Evolutionary conservation across 2,113 vertebrate species (phyloP), one percentile per base, ranked within the genome.

Genomic region (Potamarius usumacintae): DNA sequence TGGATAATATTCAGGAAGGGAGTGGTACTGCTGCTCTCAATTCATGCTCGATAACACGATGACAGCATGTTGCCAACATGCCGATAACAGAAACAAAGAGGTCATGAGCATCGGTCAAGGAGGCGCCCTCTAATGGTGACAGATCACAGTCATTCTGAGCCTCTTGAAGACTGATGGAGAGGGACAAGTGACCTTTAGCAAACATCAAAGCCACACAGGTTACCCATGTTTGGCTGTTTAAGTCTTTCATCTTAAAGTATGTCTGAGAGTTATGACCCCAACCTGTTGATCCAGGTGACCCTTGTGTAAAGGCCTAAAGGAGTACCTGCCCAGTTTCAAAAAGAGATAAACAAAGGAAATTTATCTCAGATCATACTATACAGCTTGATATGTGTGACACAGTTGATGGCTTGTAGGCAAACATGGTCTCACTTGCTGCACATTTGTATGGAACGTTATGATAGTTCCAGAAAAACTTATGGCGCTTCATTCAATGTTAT

Each of bases 121-220:
- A 93, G 78, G 92, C 89, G 91, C 80, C 83, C 60, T 74, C 78
- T 82, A 81, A 87, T 67, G 90, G 86, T 89, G 90, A 87, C 50
- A 83, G 88, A 89, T 87, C 91, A 90, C 58, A 91, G 91, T 88
- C 91, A 85, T 90, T 89, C 58, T 88, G 88, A 92, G 90, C 88
- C 92, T 86, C 88, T 50, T 88, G 87, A 85, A 93, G 93, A 95
- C 88, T 93, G 93, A 94, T 92, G 91, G 91, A 91, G 90, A 89
- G 90, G 88, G 89, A 91, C 89, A 91, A 93, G 91, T 69, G 92
- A 94, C 93, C 94, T 94, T 92, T 93, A 91, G 92, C 92, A 63
- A 87, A 94, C 92, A 95, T 95, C 94, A 96, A 96, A 95, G 95
- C 89, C 88, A 88, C 88, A 90, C 90, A 92, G 90, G 91, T 94